Evolutionary conservation across 2,113 vertebrate genomes (phyloP).

Genomic region (Crotalus helleri): DNA sequence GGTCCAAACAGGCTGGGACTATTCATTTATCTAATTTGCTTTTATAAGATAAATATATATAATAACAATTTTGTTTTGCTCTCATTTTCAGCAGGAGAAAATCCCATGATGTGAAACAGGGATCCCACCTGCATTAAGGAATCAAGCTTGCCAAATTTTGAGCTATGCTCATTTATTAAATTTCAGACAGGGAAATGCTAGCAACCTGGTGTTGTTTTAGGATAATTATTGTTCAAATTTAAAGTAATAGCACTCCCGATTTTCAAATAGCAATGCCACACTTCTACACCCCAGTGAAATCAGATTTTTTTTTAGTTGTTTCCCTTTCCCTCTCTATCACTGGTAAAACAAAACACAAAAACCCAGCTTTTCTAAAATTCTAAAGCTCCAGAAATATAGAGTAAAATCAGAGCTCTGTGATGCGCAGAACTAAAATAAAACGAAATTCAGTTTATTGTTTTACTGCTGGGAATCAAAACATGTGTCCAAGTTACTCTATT

Average conservation of each 20-base stretch:
- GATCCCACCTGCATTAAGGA: background rate
- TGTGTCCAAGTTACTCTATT: background rate
- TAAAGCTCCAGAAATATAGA: background rate
- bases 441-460: background rate
- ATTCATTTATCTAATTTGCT: background rate
- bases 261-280: background rate
- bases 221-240: background rate
- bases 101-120: background rate
- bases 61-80: background rate
- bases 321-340: background rate
- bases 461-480: background rate
- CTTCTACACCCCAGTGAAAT: background rate
- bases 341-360: background rate
- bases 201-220: background rate
- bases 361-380: background rate
- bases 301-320: background rate
- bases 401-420: background rate
- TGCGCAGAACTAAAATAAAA: background rate
- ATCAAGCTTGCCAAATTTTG: background rate
- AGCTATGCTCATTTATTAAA: background rate
- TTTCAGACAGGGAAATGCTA: background rate
- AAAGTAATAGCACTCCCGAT: background rate
- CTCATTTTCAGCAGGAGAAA: background rate
- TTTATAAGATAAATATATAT: background rate
- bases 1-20: background rate